Evolutionary conservation across 2,113 vertebrate species (phyloP).

Genomic region (Nerophis lumbriciformis): DNA sequence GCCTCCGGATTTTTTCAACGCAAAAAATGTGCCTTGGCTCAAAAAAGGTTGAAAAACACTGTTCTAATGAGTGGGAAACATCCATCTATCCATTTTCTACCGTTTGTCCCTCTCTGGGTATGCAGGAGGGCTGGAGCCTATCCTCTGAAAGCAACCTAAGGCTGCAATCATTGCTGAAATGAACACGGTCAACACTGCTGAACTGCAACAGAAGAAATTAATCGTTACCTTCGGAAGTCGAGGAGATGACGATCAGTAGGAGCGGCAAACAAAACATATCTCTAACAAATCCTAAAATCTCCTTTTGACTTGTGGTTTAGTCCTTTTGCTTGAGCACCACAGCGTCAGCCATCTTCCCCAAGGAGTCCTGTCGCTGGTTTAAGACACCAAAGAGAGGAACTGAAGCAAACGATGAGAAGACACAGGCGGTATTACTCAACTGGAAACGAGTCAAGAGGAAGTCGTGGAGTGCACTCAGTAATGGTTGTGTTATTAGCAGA

Average conservation of each 20-base stretch:
- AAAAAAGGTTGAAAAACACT: no score
- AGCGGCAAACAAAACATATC: slow-evolving; percentile 21
- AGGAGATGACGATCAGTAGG: background rate
- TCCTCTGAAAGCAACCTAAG: background rate
- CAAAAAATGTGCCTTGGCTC: no score
- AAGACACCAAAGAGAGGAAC: slow-evolving; percentile 47
- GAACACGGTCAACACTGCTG: background rate
- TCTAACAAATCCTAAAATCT: background rate
- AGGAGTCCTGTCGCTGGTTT: background rate
- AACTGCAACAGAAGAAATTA: background rate
- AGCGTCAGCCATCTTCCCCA: background rate
- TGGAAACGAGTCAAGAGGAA: slow-evolving; percentile 43
- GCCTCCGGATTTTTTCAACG: no score
- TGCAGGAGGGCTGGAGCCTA: no score
- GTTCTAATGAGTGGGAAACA: no score
- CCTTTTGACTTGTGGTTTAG: background rate
- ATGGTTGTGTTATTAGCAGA: background rate
- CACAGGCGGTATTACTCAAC: slow-evolving; percentile 47
- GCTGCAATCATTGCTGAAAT: background rate
- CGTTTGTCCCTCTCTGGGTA: no score
- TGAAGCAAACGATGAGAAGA: slow-evolving; percentile 37
- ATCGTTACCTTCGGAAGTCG: slow-evolving; percentile 33
- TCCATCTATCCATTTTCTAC: no score
- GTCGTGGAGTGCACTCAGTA: slow-evolving; percentile 11
- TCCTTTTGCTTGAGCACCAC: background rate